These are phyloP conservation scores for Diadromus collaris DNA, from an alignment of 2,888 invertebrate genomes.

Conservation along the genomic window DNA sequence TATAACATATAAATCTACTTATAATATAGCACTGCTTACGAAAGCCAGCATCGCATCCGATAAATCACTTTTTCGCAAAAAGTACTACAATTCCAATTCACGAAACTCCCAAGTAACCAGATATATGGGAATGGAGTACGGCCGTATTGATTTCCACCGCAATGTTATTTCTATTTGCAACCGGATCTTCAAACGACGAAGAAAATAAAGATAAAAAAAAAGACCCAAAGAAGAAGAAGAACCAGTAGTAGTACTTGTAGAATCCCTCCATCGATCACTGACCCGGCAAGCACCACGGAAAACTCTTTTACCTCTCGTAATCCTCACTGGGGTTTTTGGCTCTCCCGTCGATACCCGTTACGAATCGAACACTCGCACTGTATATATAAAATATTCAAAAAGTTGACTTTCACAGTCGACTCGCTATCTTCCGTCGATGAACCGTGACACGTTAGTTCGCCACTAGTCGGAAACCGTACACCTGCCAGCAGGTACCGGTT, in stretches of 20 bases:
- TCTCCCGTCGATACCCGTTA: constrained; percentile 8
- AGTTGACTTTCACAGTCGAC: not conserved
- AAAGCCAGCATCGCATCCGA: not conserved
- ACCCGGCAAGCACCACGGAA: constrained; percentile 44
- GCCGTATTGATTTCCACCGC: not conserved
- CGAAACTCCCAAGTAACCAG: not conserved
- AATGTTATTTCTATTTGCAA: not conserved
- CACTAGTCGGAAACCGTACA: not conserved
- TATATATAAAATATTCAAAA: constrained; percentile 1
- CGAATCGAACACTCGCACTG: constrained; percentile 10
- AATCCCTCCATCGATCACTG: constrained; percentile 45
- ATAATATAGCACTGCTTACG: not conserved
- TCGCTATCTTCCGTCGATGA: not conserved
- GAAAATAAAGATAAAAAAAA: not conserved
- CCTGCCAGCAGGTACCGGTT: constrained; percentile 5
- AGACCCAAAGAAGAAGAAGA: constrained; percentile 1
- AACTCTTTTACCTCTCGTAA: constrained; percentile 43
- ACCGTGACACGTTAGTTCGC: not conserved
- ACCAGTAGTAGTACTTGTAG: not conserved
- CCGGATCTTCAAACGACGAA: too few species aligned
- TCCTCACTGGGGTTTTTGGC: constrained; percentile 13
- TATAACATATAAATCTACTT: not conserved
- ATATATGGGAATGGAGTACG: not conserved
- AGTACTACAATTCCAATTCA: not conserved
- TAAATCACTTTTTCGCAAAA: not conserved